Conservation (phyloP, 2,888 invertebrate species). For the Craniophora ligustri region DNA sequence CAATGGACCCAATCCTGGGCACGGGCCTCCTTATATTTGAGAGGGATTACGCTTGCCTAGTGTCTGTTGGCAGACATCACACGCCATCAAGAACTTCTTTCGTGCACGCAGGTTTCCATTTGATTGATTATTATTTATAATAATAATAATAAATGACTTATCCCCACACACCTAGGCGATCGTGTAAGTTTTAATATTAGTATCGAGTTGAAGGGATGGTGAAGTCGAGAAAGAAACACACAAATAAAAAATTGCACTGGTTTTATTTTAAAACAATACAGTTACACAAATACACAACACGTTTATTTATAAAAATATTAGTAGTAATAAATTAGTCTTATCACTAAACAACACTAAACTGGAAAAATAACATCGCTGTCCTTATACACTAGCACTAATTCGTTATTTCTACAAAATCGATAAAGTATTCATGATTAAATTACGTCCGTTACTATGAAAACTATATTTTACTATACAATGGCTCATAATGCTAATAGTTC, state of each 20-base stretch:
- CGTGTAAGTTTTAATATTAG: too few relatives aligned
- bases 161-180: too few relatives aligned
- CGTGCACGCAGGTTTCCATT: too few relatives aligned
- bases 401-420: constrained; percentile 38
- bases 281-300: constrained; percentile 78
- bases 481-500: constrained; percentile 15
- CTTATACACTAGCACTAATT: constrained; percentile 40
- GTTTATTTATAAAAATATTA: constrained; percentile 82
- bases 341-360: constrained; percentile 62
- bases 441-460: constrained; percentile 11
- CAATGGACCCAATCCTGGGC: too few relatives aligned
- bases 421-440: constrained; percentile 21
- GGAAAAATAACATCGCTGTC: constrained; percentile 69
- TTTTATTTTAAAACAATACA: constrained; percentile 66
- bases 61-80: too few relatives aligned
- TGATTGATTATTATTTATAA: too few relatives aligned
- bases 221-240: constrained; percentile 12
- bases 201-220: too few relatives aligned
- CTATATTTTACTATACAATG: constrained; percentile 41
- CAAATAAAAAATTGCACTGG: constrained; percentile 53
- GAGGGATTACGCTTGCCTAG: too few relatives aligned
- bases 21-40: too few relatives aligned
- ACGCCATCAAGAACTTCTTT: too few relatives aligned
- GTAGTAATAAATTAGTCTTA: constrained; percentile 63
- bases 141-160: too few relatives aligned